Base-by-base conservation (phyloP, 2,113 vertebrate genomes). In the Dicrurus megarhynchus region DNA sequence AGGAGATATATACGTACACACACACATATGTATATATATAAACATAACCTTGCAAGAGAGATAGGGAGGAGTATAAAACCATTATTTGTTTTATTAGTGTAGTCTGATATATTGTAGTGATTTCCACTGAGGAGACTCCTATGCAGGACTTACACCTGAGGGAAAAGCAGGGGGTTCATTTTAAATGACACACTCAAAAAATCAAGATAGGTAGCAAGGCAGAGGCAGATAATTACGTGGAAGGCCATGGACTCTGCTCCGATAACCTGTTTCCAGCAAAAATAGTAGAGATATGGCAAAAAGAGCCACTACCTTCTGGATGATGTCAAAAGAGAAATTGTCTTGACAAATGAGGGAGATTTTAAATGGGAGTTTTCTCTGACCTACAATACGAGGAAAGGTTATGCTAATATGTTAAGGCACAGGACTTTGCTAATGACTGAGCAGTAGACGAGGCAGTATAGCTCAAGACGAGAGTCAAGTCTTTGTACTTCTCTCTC, bases 261-360 rank as follows among this genome's bases (percentile, higher is more conserved):
- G 2, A 74, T 77, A 69, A 88, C 78, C 82, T 46, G 18, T 90
- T 96, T 91, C 81, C 50, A 80, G 82, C 35, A 91, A 87, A 91
- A 96, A 85, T 33, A 93, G 93, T 89, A 79, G 69, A 79, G 83
- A 59, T 47, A 77, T 0, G 9, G 78, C 70, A 91, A 61, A 76
- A 89, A 73, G 49, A 82, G 39, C 70, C 46, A 47, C 81, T 89
- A 60, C 74, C 63, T 85, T 78, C 67, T 92, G 79, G 78, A 57
- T 83, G 64, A 93, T 95, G 95, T 91, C 91, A 95, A 86, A 95
- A 95, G 90, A 90, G 46, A 93, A 95, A 96, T 92, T 95, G 90
- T 94, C 94, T 94, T 97, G 95, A 97, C 95, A 95, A 97, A 96
- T 84, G 96, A 95, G 92, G 85, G 80, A 87, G 78, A 87, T 79